phyloP scores from a whole-genome alignment of 2,888 invertebrate genomes.

The Ctenicera cuprea region DNA sequence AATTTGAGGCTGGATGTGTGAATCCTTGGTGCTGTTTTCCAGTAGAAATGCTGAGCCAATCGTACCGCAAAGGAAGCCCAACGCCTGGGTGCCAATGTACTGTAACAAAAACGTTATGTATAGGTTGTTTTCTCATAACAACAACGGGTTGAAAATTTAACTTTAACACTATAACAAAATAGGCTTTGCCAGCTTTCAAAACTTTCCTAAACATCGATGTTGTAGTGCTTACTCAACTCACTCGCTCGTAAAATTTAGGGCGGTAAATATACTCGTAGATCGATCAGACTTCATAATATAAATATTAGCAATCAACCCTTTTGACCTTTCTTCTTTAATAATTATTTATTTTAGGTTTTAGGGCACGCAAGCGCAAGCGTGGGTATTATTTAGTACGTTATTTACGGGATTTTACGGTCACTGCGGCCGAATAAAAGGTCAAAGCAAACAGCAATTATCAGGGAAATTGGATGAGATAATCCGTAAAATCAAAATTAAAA shows the following conservation, averaged over 20 bases:
- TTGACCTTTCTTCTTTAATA: constrained; percentile 8
- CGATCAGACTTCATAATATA: constrained; percentile 16
- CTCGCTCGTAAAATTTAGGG: neutral
- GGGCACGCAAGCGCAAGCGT: neutral
- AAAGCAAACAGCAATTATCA: constrained; percentile 37
- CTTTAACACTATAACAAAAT: too few relatives aligned
- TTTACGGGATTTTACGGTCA: constrained; percentile 32
- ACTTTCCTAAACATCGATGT: neutral
- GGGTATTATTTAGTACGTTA: constrained; percentile 30
- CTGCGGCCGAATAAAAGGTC: constrained; percentile 36
- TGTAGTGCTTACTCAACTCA: neutral
- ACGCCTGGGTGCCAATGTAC: constrained; percentile 84
- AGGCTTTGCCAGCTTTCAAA: constrained; percentile 6
- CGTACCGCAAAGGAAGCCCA: constrained; percentile 82
- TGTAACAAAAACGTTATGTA: constrained; percentile 75
- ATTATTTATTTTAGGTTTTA: constrained; percentile 14
- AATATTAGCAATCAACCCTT: constrained; percentile 4
- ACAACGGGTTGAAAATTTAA: too few relatives aligned
- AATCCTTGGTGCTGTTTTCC: constrained; percentile 87
- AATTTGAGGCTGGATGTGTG: constrained; percentile 86
- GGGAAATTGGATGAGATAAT: constrained; percentile 30
- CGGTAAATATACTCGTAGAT: neutral
- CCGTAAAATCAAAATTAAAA: constrained; percentile 35
- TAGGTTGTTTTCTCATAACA: too few relatives aligned
- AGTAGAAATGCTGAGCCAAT: constrained; percentile 85